Percentiles rank a stretch among this genome's conserved stretches.
Evolutionary conservation across 2,888 invertebrate species (phyloP).

Genomic region (Graphium colonna): DNA sequence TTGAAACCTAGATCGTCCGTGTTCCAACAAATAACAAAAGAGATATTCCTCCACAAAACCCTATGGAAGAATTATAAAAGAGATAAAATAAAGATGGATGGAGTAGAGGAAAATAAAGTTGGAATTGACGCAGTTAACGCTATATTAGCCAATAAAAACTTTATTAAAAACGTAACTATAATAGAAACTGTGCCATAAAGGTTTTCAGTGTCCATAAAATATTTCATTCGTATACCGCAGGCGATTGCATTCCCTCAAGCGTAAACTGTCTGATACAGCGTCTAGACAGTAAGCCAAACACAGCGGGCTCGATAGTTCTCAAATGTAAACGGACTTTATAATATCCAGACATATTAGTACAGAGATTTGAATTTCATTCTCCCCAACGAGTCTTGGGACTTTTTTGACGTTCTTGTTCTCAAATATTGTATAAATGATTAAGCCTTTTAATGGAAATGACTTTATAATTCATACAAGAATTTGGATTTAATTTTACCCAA

Average conservation of each 20-base stretch:
- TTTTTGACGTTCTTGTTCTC: too few relatives aligned
- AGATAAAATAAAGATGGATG: too few relatives aligned
- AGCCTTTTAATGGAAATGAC: too few relatives aligned
- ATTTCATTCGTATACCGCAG: constrained; percentile 26
- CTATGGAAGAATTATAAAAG: too few relatives aligned
- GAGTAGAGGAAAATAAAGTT: too few relatives aligned
- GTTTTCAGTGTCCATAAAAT: constrained; percentile 40
- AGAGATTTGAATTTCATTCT: background rate
- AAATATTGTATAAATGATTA: too few relatives aligned
- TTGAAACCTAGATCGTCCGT: background rate
- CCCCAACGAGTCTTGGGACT: background rate
- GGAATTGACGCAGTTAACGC: background rate
- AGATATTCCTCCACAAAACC: background rate
- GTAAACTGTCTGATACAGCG: constrained; percentile 41
- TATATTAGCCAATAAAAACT: constrained; percentile 10
- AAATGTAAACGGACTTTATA: constrained; percentile 12
- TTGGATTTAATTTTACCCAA: too few relatives aligned
- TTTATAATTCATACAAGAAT: too few relatives aligned
- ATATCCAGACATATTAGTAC: constrained; percentile 5
- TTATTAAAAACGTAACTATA: constrained; percentile 6
- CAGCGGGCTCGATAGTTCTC: background rate
- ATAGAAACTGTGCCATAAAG: constrained; percentile 18
- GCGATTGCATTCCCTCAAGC: constrained; percentile 29
- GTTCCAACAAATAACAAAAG: background rate
- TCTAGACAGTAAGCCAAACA: constrained; percentile 39